phyloP scores from a whole-genome alignment of 2,797 vertebrate genomes.

The Petrocephalus schoutedeni region DNA sequence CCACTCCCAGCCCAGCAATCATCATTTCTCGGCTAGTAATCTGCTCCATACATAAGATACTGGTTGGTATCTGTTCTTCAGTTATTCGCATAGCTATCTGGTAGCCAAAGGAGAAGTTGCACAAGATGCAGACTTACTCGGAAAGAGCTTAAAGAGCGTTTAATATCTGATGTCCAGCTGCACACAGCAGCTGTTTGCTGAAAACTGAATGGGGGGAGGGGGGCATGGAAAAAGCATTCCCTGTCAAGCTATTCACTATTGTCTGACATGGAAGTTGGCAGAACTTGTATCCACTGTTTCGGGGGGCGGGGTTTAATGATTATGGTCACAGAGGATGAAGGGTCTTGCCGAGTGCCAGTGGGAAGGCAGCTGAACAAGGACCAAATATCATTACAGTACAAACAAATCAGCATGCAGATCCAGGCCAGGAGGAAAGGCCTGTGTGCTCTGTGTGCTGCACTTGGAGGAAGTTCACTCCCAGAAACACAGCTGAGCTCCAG shows the following conservation, averaged over 20 bases:
- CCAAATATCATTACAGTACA: background rate
- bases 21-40: background rate
- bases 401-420: constrained; percentile 7
- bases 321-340: background rate
- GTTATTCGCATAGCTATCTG: background rate
- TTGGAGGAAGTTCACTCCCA: constrained; percentile 55
- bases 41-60: background rate
- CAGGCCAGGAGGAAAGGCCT: background rate
- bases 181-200: background rate
- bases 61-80: background rate
- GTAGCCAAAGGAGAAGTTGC: background rate
- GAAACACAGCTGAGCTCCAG: constrained; percentile 20
- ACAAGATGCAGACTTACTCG: background rate
- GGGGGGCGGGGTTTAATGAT: background rate
- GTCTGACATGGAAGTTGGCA: background rate
- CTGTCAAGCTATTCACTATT: background rate
- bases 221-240: background rate
- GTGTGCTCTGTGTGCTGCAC: constrained; percentile 24
- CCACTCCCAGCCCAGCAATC: background rate
- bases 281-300: background rate
- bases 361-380: background rate
- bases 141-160: background rate
- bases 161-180: background rate
- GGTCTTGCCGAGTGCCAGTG: background rate
- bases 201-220: background rate